Conservation (phyloP, 2,113 vertebrate species). For the Notarius quadriscutis region DNA sequence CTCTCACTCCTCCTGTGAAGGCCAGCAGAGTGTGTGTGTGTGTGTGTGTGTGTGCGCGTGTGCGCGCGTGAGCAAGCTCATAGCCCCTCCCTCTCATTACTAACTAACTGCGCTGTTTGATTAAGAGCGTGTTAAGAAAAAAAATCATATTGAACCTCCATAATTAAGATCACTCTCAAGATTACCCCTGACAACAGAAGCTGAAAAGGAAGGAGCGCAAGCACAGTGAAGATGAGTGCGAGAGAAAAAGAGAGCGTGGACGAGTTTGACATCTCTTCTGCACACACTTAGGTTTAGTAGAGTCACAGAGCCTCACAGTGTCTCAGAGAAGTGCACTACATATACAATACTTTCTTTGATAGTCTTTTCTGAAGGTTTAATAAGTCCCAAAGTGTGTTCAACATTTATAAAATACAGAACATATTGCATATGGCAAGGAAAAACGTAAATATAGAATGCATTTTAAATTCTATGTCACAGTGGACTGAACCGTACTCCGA, state of each 20-base stretch:
- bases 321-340: background rate
- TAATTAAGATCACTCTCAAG: slow-evolving; percentile 83
- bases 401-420: too few species aligned
- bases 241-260: slow-evolving; percentile 71
- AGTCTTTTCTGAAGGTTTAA: background rate
- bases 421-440: background rate
- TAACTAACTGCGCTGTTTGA: slow-evolving; percentile 75
- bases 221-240: slow-evolving; percentile 64
- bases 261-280: slow-evolving; percentile 66
- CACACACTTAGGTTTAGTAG: slow-evolving; percentile 53
- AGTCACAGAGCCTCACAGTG: background rate
- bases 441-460: background rate
- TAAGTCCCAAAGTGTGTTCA: background rate
- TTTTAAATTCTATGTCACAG: background rate
- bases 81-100: slow-evolving; percentile 70
- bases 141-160: slow-evolving; percentile 71
- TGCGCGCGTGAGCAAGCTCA: background rate
- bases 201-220: slow-evolving; percentile 56
- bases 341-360: too few species aligned
- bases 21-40: slow-evolving; percentile 70
- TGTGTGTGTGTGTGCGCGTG: slow-evolving; percentile 64
- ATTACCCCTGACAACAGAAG: slow-evolving; percentile 80
- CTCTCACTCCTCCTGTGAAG: slow-evolving; percentile 28
- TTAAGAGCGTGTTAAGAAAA: slow-evolving; percentile 73
- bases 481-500: background rate